These are phyloP conservation scores for Poeciliopsis turneri DNA, from an alignment of 2,797 vertebrate genomes.

Conservation along the genomic window DNA sequence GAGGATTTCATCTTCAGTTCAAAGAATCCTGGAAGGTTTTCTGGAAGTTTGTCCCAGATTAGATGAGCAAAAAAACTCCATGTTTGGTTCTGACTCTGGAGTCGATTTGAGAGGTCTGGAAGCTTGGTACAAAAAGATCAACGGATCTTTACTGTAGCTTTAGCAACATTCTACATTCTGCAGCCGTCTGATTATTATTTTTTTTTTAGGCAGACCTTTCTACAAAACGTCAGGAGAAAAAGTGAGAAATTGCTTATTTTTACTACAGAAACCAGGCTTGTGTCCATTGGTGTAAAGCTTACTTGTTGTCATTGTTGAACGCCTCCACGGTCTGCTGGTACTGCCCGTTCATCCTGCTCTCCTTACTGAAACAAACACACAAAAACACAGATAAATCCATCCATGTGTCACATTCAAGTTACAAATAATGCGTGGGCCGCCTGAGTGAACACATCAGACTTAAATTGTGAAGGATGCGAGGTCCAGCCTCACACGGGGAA, in stretches of 20 bases:
- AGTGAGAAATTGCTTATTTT: background rate
- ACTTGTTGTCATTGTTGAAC: conserved; percentile 98
- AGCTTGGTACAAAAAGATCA: too few relatives aligned
- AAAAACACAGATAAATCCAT: background rate
- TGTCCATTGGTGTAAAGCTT: conserved; percentile 45
- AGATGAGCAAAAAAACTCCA: too few relatives aligned
- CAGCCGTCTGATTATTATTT: background rate
- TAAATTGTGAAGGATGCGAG: background rate
- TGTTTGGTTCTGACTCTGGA: too few relatives aligned
- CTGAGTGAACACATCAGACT: background rate
- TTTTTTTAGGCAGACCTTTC: background rate
- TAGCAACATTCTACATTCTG: background rate
- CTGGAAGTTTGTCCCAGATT: too few relatives aligned
- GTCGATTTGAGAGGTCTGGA: too few relatives aligned
- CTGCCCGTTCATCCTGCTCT: conserved; percentile 96
- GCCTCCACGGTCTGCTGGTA: conserved; percentile 92
- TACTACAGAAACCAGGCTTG: background rate
- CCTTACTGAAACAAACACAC: conserved; percentile 84
- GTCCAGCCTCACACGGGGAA: background rate
- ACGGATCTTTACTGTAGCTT: background rate
- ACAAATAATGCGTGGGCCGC: background rate
- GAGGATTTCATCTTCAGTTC: too few relatives aligned
- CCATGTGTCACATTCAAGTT: background rate
- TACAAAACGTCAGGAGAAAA: background rate
- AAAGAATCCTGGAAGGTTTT: too few relatives aligned